These are phyloP conservation scores for Sebastes minor DNA, from an alignment of 2,797 vertebrate species.

Conservation along the genomic window DNA sequence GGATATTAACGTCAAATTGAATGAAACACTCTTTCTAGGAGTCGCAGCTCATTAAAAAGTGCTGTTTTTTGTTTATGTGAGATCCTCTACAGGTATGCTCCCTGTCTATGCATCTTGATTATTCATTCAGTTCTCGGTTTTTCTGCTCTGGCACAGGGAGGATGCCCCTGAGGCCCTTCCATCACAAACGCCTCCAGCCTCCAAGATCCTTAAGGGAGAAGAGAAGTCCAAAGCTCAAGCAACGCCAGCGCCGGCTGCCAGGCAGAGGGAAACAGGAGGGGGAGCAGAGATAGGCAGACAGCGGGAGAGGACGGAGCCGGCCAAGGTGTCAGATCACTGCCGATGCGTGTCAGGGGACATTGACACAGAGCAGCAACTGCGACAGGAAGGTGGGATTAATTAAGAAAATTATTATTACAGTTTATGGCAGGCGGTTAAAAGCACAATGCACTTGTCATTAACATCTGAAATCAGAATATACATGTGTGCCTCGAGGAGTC, in stretches of 20 bases:
- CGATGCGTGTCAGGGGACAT: constrained; percentile 25
- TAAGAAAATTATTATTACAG: constrained; percentile 1
- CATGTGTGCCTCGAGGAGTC: constrained; percentile 44
- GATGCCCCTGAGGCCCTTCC: constrained; percentile 66
- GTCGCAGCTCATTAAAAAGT: constrained; percentile 16
- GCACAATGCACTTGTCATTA: constrained; percentile 43
- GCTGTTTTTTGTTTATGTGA: constrained; percentile 4
- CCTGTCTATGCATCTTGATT: constrained; percentile 38
- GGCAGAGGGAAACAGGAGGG: constrained; percentile 45
- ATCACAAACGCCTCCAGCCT: constrained; percentile 72
- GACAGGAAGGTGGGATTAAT: constrained; percentile 64
- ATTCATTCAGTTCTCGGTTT: constrained; percentile 61
- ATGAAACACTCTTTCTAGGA: background rate
- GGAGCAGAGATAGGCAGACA: constrained; percentile 24
- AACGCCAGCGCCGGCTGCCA: constrained; percentile 53
- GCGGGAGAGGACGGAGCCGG: constrained; percentile 28
- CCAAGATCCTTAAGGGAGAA: constrained; percentile 78
- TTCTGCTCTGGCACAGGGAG: constrained; percentile 67
- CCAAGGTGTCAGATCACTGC: constrained; percentile 49
- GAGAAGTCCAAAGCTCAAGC: constrained; percentile 51
- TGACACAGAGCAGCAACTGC: constrained; percentile 29
- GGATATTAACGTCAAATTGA: constrained; percentile 31
- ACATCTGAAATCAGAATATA: constrained; percentile 61
- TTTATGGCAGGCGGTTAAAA: constrained; percentile 29
- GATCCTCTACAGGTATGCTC: constrained; percentile 31